phyloP scores from a whole-genome alignment of 2,888 invertebrate species.

The Auanema sp. region DNA sequence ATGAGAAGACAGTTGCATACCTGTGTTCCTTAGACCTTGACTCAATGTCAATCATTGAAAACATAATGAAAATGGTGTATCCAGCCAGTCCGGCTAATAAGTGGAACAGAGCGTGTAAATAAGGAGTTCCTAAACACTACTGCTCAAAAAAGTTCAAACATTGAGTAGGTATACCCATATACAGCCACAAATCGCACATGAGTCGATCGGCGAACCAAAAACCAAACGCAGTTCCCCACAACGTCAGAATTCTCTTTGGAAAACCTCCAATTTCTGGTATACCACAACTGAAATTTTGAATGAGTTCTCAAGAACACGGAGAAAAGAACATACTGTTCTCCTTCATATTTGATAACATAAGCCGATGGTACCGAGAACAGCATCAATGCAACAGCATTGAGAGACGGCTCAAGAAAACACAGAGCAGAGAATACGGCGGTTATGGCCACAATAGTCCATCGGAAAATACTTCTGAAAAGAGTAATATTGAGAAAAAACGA shows the following conservation, averaged over 20 bases:
- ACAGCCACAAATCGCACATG: constrained; percentile 59
- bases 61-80: constrained; percentile 62
- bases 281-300: constrained; percentile 40
- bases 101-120: constrained; percentile 61
- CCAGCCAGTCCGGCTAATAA: constrained; percentile 55
- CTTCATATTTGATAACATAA: constrained; percentile 53
- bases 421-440: constrained; percentile 52
- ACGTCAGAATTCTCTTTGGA: constrained; percentile 49
- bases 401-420: constrained; percentile 58
- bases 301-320: not conserved
- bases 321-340: constrained; percentile 41
- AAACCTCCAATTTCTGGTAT: constrained; percentile 54
- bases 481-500: not conserved
- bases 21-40: constrained; percentile 45
- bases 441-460: constrained; percentile 45
- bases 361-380: constrained; percentile 54
- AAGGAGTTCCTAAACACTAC: constrained; percentile 47
- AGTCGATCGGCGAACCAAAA: constrained; percentile 61
- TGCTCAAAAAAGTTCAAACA: no score
- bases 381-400: constrained; percentile 60
- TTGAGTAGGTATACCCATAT: constrained; percentile 36
- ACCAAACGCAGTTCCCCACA: constrained; percentile 53
- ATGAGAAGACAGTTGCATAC: constrained; percentile 24
- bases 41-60: constrained; percentile 59
- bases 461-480: constrained; percentile 38